Percentiles rank a stretch among this genome's conserved stretches.
These are phyloP conservation scores for Pristiophorus japonicus DNA, from an alignment of 2,113 vertebrate genomes.

Conservation along the genomic window DNA sequence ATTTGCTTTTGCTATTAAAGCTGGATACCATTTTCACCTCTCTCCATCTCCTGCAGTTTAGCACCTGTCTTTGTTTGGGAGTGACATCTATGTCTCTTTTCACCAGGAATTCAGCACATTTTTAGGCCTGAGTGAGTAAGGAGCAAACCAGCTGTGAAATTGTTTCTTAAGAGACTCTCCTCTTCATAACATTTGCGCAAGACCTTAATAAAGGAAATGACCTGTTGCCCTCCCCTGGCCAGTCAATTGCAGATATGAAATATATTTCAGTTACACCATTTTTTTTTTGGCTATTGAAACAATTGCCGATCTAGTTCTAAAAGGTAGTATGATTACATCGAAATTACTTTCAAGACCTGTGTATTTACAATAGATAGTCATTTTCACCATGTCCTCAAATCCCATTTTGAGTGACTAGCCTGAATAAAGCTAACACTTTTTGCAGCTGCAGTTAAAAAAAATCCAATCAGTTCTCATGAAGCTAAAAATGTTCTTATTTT, in stretches of 20 bases:
- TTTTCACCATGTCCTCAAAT: constrained; percentile 63
- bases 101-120: constrained; percentile 98
- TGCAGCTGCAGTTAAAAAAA: constrained; percentile 76
- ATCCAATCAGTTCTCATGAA: constrained; percentile 91
- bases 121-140: constrained; percentile 98
- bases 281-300: constrained; percentile 68
- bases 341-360: constrained; percentile 74
- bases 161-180: constrained; percentile 94
- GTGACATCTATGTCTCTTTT: constrained; percentile 99
- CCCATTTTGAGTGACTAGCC: constrained; percentile 59
- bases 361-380: constrained; percentile 61
- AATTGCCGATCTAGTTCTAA: constrained; percentile 71
- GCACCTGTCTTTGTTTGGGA: constrained; percentile 97
- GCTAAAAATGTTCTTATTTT: constrained; percentile 91
- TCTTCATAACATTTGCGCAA: constrained; percentile 74
- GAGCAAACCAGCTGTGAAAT: constrained; percentile 99
- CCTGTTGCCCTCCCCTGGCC: constrained; percentile 70
- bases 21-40: constrained; percentile 71
- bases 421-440: constrained; percentile 23
- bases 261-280: constrained; percentile 78
- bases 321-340: constrained; percentile 71
- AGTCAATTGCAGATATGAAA: constrained; percentile 74
- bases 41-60: constrained; percentile 77
- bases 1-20: constrained; percentile 98
- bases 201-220: constrained; percentile 70